Evolutionary conservation across 2,797 vertebrate species (phyloP).

Genomic region (Amblyraja radiata): DNA sequence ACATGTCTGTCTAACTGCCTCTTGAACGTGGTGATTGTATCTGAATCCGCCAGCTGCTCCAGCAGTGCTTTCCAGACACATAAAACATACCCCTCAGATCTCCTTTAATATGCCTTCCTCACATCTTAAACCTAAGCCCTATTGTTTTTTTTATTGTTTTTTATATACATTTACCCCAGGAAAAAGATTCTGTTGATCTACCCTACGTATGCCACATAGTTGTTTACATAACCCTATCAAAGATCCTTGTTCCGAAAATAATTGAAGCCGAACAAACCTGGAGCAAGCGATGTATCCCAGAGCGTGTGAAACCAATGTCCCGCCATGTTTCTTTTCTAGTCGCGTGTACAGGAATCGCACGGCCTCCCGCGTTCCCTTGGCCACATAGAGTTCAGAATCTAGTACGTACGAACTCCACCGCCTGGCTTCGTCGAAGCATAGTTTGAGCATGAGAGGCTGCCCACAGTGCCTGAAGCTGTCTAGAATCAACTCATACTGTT

Average conservation of each 20-base stretch:
- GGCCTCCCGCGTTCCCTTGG: conserved; percentile 52
- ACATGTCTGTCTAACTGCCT: no score
- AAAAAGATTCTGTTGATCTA: no score
- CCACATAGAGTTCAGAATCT: conserved; percentile 45
- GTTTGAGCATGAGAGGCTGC: conserved; percentile 59
- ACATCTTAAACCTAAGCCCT: no score
- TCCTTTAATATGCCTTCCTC: no score
- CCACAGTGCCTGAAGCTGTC: conserved; percentile 53
- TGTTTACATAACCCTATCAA: no score
- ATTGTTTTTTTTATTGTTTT: no score
- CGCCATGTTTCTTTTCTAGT: conserved; percentile 66
- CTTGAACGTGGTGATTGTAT: no score
- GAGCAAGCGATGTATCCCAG: conserved; percentile 66
- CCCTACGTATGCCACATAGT: no score
- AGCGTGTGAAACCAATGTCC: conserved; percentile 54
- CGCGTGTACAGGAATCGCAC: conserved; percentile 53
- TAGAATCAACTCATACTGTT: conserved; percentile 54
- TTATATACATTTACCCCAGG: no score
- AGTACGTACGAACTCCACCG: conserved; percentile 61
- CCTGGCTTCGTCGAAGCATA: conserved; percentile 59
- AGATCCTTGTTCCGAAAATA: not conserved
- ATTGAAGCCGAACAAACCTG: conserved; percentile 49
- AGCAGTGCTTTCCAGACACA: no score
- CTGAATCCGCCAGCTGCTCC: no score
- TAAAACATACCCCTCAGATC: no score